Conservation (phyloP, 2,888 invertebrate genomes). For the Aleiodes testaceus region DNA sequence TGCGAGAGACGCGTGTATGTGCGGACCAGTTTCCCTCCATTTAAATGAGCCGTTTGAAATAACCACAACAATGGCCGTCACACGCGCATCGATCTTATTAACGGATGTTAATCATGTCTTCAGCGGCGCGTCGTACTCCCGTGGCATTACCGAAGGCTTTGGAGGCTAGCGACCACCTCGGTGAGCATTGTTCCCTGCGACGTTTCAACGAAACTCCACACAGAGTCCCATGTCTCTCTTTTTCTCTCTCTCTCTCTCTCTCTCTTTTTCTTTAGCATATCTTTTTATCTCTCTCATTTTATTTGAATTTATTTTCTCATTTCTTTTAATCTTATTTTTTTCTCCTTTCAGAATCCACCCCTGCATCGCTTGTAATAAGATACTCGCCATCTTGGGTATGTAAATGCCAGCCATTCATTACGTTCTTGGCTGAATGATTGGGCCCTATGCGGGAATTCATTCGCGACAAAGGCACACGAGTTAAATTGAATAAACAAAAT, state of each 20-base stretch:
- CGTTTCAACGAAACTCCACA: constrained; percentile 43
- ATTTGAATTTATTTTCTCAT: constrained; percentile 20
- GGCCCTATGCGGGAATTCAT: constrained; percentile 68
- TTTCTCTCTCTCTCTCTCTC: constrained; percentile 31
- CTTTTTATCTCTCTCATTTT: constrained; percentile 3
- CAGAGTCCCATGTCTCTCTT: constrained; percentile 25
- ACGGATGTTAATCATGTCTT: constrained; percentile 73
- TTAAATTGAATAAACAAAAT: constrained; percentile 42
- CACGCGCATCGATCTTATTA: constrained; percentile 72
- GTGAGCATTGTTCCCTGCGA: constrained; percentile 68
- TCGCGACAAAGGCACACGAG: constrained; percentile 62
- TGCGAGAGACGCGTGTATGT: too few relatives aligned
- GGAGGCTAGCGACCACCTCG: constrained; percentile 67
- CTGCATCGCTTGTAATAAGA: constrained; percentile 70
- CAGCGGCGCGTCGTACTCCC: constrained; percentile 68
- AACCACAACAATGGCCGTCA: constrained; percentile 69
- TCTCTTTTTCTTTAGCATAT: not conserved
- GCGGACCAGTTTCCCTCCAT: not conserved
- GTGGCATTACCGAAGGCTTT: constrained; percentile 60
- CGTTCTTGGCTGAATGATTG: constrained; percentile 70
- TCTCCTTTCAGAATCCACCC: constrained; percentile 53
- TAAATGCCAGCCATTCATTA: constrained; percentile 73
- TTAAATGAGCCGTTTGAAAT: constrained; percentile 56
- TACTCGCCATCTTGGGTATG: constrained; percentile 73
- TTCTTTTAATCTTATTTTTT: not conserved